Conservation (phyloP, 2,113 vertebrate genomes). For the Sclerurus mexicanus region DNA sequence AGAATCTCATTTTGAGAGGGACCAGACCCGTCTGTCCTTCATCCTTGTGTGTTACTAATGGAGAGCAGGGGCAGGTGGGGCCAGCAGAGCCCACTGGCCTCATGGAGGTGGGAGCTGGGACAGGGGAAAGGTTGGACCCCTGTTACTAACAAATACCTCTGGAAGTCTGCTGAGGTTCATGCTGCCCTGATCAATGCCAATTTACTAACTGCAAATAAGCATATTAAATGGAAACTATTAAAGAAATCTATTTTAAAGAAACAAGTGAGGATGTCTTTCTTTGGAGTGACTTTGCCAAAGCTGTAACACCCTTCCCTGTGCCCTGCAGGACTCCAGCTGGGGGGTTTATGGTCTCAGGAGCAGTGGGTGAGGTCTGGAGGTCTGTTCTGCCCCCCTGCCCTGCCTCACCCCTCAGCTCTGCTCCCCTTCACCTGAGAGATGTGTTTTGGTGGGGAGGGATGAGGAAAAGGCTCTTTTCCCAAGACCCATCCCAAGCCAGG, state of each 20-base stretch:
- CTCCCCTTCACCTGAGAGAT: too few species aligned
- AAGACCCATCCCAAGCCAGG: background rate
- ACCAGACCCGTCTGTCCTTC: background rate
- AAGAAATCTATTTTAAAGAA: slow-evolving; percentile 80
- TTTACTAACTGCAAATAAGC: slow-evolving; percentile 77
- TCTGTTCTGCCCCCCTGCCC: accelerated
- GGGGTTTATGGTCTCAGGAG: accelerated
- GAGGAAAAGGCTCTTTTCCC: background rate
- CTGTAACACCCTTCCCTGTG: accelerated
- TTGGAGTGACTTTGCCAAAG: background rate
- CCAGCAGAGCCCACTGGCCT: accelerated
- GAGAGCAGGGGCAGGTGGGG: background rate
- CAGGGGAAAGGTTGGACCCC: background rate
- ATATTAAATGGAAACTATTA: slow-evolving; percentile 75
- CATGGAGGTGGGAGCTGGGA: background rate
- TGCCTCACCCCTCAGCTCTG: background rate
- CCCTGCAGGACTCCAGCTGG: accelerated
- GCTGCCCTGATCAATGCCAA: slow-evolving; percentile 63
- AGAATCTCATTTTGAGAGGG: background rate
- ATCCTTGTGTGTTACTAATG: background rate
- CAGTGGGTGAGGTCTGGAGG: too few species aligned
- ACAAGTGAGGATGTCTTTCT: slow-evolving; percentile 42
- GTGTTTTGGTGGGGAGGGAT: too few species aligned
- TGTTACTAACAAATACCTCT: background rate
- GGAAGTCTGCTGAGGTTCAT: background rate